Conservation (phyloP, 2,113 vertebrate species). For the Falco punctatus region DNA sequence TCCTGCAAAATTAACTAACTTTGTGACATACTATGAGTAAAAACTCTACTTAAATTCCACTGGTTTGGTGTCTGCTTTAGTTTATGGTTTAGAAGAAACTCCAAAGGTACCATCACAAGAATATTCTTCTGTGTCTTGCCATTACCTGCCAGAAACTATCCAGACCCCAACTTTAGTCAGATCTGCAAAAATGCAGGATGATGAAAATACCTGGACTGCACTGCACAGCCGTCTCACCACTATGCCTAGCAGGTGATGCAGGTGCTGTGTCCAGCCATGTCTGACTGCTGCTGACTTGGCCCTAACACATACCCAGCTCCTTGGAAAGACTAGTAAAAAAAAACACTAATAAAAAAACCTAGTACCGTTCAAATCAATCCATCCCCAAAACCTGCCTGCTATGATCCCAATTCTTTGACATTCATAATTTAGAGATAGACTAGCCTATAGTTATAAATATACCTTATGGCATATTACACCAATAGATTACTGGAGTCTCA, state of each 20-base stretch:
- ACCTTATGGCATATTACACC: not conserved
- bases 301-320: not conserved
- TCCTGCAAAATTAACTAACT: not conserved
- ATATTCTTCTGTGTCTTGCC: not conserved
- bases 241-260: not conserved
- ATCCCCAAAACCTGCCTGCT: constrained; percentile 42
- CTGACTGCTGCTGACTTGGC: not conserved
- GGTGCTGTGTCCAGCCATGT: not conserved
- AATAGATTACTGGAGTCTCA: not conserved
- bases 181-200: not conserved
- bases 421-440: not conserved
- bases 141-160: not conserved
- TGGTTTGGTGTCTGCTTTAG: not conserved
- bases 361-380: constrained; percentile 17
- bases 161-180: not conserved
- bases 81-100: not conserved
- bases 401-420: not conserved
- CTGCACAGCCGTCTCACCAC: not conserved
- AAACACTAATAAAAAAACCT: not conserved
- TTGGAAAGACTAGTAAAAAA: constrained; percentile 42
- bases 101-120: not conserved
- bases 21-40: not conserved
- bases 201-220: not conserved
- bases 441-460: not conserved
- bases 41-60: not conserved